These are phyloP conservation scores for Sericinus montela DNA, from an alignment of 2,888 invertebrate species.

Conservation along the genomic window DNA sequence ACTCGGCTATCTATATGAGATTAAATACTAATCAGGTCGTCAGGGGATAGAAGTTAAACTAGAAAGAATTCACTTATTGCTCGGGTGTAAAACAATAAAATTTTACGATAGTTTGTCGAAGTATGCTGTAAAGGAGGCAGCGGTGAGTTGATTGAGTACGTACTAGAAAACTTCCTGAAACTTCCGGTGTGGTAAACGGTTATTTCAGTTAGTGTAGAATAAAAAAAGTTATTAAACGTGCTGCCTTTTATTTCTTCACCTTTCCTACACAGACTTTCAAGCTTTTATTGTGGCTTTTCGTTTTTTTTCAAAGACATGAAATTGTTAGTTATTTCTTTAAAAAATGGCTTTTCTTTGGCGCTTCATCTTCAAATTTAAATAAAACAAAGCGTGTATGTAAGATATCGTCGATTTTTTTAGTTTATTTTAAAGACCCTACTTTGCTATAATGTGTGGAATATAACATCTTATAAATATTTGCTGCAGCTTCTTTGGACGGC, in stretches of 20 bases:
- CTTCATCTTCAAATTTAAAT: too few species aligned
- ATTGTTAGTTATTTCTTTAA: too few species aligned
- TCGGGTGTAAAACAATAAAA: slow-evolving; percentile 16
- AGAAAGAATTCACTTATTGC: slow-evolving; percentile 6
- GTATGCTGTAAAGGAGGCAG: slow-evolving; percentile 12
- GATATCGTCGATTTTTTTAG: too few species aligned
- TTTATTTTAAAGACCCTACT: too few species aligned
- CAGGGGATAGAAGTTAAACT: slow-evolving; percentile 8
- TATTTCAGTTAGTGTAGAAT: not conserved
- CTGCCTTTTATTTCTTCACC: not conserved
- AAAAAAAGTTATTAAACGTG: not conserved
- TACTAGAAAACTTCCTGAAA: slow-evolving; percentile 11
- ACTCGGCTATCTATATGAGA: too few species aligned
- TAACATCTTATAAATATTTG: too few species aligned
- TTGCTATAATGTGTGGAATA: too few species aligned
- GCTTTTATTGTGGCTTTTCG: not conserved
- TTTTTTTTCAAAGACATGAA: not conserved
- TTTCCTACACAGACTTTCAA: not conserved
- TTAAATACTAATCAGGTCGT: not conserved
- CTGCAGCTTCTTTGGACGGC: too few species aligned
- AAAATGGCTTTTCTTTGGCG: too few species aligned
- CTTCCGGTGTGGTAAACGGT: not conserved
- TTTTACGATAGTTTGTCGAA: slow-evolving; percentile 14
- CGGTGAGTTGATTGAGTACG: slow-evolving; percentile 13
- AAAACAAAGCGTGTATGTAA: too few species aligned